Evolutionary conservation across 2,797 vertebrate species (phyloP), one percentile per base, ranked within the genome.

Genomic region (Erithacus rubecula): DNA sequence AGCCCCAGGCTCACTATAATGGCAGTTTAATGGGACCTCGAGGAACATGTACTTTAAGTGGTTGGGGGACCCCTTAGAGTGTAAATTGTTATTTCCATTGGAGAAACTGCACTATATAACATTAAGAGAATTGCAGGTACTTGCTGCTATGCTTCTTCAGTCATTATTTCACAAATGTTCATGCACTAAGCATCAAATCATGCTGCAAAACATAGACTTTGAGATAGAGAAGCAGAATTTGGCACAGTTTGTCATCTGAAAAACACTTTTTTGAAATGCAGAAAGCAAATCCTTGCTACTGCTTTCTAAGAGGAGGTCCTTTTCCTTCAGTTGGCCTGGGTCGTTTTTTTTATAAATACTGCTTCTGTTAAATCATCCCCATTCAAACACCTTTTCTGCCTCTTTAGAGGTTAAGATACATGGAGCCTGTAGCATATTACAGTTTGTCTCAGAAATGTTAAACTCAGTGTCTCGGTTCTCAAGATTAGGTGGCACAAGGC

Each of bases 1-100:
- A 55, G 79, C 85, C 62, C 71, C 83, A 72, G 51, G 80, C 80
- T 96, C 43, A 76, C 71, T 34, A 8, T 90, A 91, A 95, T 58
- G 69, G 56, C 60, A 89, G n/a, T 32, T 55, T 97, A 97, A 97
- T 96, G 94, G 89, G 49, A 67, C 78, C 94, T 94, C 75, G 5
- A 51, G 94, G 56, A 89, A 87, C 59, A 20, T n/a, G 32, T n/a
- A 79, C 22, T 94, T 84, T 64, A 92, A 94, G 92, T 62, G 36
- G 30, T 18, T 85, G 68, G 34, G 87, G 77, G 62, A 87, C 94
- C 63, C 87, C 75, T 96, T 58, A 30, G 52, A 84, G 84, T 84
- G 83, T 85, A 95, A 87, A 86, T 79, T 91, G 70, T 52, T 52
- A 83, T 72, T 96, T 94, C 58, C 55, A 83, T 88, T 83, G 85